A percentile compares a stretch with the other conserved stretches of the same genome.
Evolutionary conservation across 2,113 vertebrate genomes (phyloP).

Genomic region (Hemiscyllium ocellatum): DNA sequence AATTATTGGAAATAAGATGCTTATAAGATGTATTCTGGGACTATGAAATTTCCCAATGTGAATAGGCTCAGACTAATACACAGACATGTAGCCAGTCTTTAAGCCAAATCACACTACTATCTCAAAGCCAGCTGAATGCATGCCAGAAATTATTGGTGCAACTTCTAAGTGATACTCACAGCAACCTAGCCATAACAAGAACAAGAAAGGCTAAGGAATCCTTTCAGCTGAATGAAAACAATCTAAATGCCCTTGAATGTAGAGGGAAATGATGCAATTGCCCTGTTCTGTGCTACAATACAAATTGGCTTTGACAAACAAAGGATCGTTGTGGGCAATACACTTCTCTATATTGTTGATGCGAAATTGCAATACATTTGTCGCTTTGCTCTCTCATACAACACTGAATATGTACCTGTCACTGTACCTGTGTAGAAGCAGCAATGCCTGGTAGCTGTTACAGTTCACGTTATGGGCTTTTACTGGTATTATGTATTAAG

Average conservation of each 20-base stretch:
- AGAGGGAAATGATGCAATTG: constrained; percentile 59
- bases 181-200: constrained; percentile 45
- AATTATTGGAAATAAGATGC: not conserved
- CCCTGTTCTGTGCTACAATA: constrained; percentile 66
- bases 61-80: not conserved
- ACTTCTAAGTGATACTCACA: constrained; percentile 38
- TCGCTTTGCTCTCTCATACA: constrained; percentile 59
- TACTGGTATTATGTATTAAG: constrained; percentile 72
- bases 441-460: constrained; percentile 54
- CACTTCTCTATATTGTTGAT: constrained; percentile 66
- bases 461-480: constrained; percentile 62
- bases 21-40: not conserved
- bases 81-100: too few species aligned
- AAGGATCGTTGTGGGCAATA: constrained; percentile 62
- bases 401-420: constrained; percentile 55
- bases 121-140: not conserved
- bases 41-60: not conserved
- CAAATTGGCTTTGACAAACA: constrained; percentile 69
- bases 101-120: not conserved
- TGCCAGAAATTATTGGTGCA: not conserved
- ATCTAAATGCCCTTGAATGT: constrained; percentile 59
- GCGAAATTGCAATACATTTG: constrained; percentile 65
- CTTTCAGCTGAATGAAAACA: constrained; percentile 53
- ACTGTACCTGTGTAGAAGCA: constrained; percentile 57
- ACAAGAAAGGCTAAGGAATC: constrained; percentile 43